A percentile compares a stretch with the other conserved stretches of the same genome.
Conservation (phyloP, 2,888 invertebrate species). For the Acronicta leporina region DNA sequence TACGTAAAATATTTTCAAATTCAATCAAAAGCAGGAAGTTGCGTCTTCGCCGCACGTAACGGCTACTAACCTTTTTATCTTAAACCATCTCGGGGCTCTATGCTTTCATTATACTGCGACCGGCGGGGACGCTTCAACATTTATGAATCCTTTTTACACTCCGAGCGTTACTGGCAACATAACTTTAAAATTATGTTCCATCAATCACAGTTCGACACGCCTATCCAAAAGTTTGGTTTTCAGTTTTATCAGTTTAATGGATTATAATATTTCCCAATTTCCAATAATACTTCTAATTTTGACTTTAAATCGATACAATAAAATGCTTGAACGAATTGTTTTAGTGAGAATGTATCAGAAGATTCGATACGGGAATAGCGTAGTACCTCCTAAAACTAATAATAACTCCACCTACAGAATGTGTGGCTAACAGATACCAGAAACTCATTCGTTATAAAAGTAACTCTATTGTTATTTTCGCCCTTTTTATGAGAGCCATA, state of each 20-base stretch:
- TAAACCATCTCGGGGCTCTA: slow-evolving; percentile 4
- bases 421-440: slow-evolving; percentile 46
- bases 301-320: slow-evolving; percentile 7
- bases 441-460: slow-evolving; percentile 48
- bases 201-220: slow-evolving; percentile 30
- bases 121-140: slow-evolving; percentile 15
- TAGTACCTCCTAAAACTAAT: slow-evolving; percentile 42
- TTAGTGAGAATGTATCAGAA: slow-evolving; percentile 26
- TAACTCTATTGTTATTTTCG: slow-evolving; percentile 48
- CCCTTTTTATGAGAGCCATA: slow-evolving; percentile 52
- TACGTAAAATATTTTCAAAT: slow-evolving; percentile 44
- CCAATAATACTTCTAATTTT: slow-evolving; percentile 8
- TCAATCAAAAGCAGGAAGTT: slow-evolving; percentile 34
- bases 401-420: slow-evolving; percentile 41
- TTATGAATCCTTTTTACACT: slow-evolving; percentile 36
- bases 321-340: not conserved
- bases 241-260: not conserved
- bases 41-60: slow-evolving; percentile 4
- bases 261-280: slow-evolving; percentile 3
- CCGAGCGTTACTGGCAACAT: slow-evolving; percentile 12
- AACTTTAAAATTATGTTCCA: slow-evolving; percentile 31
- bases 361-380: slow-evolving; percentile 18
- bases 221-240: slow-evolving; percentile 25
- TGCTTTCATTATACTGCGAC: slow-evolving; percentile 20
- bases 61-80: slow-evolving; percentile 25